Percentiles rank a stretch among this genome's conserved stretches.
Evolutionary conservation across 2,797 vertebrate genomes (phyloP).

Genomic region (Tauraco hartlaubi): DNA sequence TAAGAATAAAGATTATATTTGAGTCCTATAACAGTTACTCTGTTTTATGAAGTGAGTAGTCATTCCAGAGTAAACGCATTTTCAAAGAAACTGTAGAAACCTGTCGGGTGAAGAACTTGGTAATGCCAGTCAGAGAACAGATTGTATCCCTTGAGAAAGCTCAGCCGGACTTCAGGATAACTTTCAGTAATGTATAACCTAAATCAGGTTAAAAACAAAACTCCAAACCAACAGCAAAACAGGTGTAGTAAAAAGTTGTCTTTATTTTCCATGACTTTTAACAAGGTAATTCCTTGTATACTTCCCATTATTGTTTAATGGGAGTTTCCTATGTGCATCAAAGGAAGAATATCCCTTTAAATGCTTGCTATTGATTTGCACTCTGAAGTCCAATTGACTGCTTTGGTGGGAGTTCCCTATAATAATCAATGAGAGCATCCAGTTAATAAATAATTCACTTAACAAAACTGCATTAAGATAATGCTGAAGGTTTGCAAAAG

Average conservation of each 20-base stretch:
- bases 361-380: constrained; percentile 39
- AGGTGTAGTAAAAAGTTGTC: background rate
- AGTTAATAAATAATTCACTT: constrained; percentile 69
- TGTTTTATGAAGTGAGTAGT: background rate
- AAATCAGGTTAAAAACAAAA: background rate
- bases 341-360: constrained; percentile 29
- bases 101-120: background rate
- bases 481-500: constrained; percentile 62
- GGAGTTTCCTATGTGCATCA: background rate
- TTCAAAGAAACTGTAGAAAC: background rate
- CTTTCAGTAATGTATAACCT: background rate
- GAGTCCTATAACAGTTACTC: background rate
- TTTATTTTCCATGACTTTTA: constrained; percentile 1
- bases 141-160: background rate
- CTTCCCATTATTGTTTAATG: background rate
- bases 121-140: background rate
- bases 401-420: background rate
- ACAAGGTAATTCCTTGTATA: background rate
- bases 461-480: constrained; percentile 71
- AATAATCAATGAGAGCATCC: constrained; percentile 37
- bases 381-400: constrained; percentile 20
- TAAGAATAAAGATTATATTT: background rate
- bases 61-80: background rate
- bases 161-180: background rate
- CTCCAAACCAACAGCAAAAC: background rate